Evolutionary conservation across 2,113 vertebrate species (phyloP), one percentile per base, ranked within the genome.

Genomic region (Trogon melanurus): DNA sequence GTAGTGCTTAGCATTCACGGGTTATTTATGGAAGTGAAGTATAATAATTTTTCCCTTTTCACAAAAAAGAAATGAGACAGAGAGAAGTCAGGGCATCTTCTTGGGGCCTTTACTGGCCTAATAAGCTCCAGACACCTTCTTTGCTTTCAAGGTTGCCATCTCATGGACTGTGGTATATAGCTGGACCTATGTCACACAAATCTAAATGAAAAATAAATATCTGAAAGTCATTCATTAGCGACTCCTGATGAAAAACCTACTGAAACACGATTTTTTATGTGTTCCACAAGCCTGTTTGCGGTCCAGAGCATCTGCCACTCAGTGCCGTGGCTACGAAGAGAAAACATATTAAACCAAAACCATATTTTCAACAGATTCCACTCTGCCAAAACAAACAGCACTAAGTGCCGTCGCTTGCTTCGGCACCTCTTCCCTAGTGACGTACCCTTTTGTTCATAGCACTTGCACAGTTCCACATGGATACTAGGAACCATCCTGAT

Each of bases 291-390:
- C 45, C 70, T 79, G 29, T 56, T 51, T 84, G 41, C 74, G 48
- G 34, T 65, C 38, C 12, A 85, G 84, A 82, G 64, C 41, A 62
- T 66, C 23, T 82, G 62, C 47, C 71, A 70, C 65, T 88, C 21
- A 4, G 25, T 47, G 15, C 36, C 1, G 0, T 50, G 60, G 70
- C 34, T 69, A 41, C 9, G 61, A 74, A 85, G 65, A 76, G 25
- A 88, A 95, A 96, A 81, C 10, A 14, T 7, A 56, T 25, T 44
- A 36, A n/a, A 87, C 41, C 12, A 91, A 86, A 89, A 64, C 1
- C 16, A 14, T 29, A 54, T 75, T 88, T 61, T 60, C 47, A 89
- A 54, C 27, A 48, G 36, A 70, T 73, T 73, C n/a, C 54, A 50
- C 36, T 34, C 50, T 79, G 88, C 71, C 67, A 93, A 47, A 26